These are phyloP conservation scores for Listronotus bonariensis DNA, from an alignment of 1,140 invertebrate genomes.

Conservation along the genomic window DNA sequence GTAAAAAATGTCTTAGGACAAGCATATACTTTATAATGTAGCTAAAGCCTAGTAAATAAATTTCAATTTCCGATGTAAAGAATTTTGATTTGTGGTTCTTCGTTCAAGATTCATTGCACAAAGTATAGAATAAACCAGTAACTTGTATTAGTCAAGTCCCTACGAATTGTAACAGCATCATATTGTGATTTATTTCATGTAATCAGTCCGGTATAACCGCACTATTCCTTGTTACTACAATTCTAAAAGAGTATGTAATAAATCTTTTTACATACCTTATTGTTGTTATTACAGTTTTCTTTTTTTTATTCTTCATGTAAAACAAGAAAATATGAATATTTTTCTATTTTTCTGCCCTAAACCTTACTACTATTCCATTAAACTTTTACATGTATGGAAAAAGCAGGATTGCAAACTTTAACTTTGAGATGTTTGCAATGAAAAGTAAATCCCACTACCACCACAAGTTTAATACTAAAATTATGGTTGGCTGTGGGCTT, in stretches of 20 bases:
- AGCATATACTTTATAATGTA: no score
- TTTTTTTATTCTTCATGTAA: background rate
- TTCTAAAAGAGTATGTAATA: conserved; percentile 9
- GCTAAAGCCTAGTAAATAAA: background rate
- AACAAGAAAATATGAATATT: background rate
- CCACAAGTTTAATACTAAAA: no score
- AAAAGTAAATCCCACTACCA: no score
- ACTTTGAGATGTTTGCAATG: background rate
- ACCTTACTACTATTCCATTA: no score
- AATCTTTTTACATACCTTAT: conserved; percentile 8
- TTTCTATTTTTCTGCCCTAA: background rate
- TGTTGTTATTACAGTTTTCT: background rate
- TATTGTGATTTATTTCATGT: conserved; percentile 11
- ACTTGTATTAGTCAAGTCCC: background rate
- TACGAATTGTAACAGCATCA: conserved; percentile 9
- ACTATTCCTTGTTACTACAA: conserved; percentile 11
- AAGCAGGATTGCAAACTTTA: background rate
- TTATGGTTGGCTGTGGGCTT: no score
- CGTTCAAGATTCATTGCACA: no score
- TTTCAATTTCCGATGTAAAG: background rate
- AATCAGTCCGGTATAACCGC: conserved; percentile 16
- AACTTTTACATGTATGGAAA: no score
- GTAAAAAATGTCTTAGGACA: no score
- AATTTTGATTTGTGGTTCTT: background rate
- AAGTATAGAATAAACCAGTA: no score